Base-by-base conservation (phyloP, 2,113 vertebrate species). In the Mesocricetus auratus region DNA sequence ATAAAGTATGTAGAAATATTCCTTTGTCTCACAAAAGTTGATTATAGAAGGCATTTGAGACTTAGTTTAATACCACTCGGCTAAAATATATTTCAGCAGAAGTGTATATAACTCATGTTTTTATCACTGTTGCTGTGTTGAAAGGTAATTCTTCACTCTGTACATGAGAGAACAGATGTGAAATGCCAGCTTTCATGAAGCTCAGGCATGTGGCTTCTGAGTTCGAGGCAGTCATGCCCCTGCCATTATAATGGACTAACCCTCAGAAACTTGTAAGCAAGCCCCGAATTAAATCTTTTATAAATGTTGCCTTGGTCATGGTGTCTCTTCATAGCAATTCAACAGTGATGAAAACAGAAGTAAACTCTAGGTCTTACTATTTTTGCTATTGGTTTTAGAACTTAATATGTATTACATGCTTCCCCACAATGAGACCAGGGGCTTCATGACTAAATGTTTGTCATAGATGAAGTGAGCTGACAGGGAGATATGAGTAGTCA, bases 11-110 rank as follows among this genome's bases (percentile, higher is more conserved):
- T 77, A 81, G 83, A 50, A 81, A 29, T n/a, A 24, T 29, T 91
- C 2, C 7, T 87, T 93, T 93, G 7, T 90, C 7, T 74, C 39
- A 50, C 88, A 74, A 95, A 91, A 62, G 2, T 86, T 97, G 50
- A 89, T 93, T 93, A 50, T 89, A 82, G 81, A n/a, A 87, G 47
- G 36, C 12, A 92, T 82, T 83, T 92, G 79, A 94, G 85, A 92
- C 45, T 93, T 86, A 64, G 19, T 86, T 83, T 64, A 85, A 73
- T 7, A 83, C 5, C 47, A 24, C 89, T 96, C 95, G 36, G 86
- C 60, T 82, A 93, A 95, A 93, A 82, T n/a, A 10, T 88, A 31
- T 89, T 94, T 5, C 33, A 87, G 22, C 21, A 95, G n/a, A 64
- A 77, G 13, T 86, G 15, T 68, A 21, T 29, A 21, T 31, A 50